phyloP scores from a whole-genome alignment of 2,113 vertebrate species.

The Mirounga angustirostris region DNA sequence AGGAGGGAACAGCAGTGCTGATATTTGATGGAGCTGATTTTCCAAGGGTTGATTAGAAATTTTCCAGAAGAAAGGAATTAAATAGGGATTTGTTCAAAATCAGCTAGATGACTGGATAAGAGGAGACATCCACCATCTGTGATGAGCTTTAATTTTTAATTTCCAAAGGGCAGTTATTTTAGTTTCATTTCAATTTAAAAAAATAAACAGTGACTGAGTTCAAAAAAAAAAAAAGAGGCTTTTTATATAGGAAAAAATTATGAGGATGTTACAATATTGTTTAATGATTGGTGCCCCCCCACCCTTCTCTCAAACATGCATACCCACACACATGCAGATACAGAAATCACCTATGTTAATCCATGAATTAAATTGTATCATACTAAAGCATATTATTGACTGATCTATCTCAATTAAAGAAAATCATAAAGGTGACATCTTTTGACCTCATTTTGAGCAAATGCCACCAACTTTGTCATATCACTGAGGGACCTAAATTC shows the following conservation, averaged over 20 bases:
- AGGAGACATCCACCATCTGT: constrained; percentile 64
- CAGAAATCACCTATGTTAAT: not conserved
- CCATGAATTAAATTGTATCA: not conserved
- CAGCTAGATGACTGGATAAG: constrained; percentile 50
- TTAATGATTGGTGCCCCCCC: not conserved
- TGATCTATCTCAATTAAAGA: not conserved
- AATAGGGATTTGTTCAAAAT: constrained; percentile 59
- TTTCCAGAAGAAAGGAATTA: constrained; percentile 75
- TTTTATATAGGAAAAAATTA: constrained; percentile 1
- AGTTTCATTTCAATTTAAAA: constrained; percentile 42
- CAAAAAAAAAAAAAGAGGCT: not conserved
- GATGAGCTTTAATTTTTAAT: constrained; percentile 61
- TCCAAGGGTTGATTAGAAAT: constrained; percentile 69
- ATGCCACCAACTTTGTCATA: constrained; percentile 88
- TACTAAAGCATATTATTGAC: not conserved
- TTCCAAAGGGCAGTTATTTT: constrained; percentile 42
- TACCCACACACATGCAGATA: not conserved
- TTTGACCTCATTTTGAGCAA: constrained; percentile 88
- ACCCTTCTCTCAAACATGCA: not conserved
- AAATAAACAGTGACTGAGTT: not conserved
- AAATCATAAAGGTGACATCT: not conserved
- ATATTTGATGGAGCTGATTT: constrained; percentile 52
- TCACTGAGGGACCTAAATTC: constrained; percentile 82
- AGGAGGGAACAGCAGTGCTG: not conserved
- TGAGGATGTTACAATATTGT: not conserved